Evolutionary conservation across 1,140 invertebrate species (phyloP).

Genomic region (Stratiolaelaps scimitus): DNA sequence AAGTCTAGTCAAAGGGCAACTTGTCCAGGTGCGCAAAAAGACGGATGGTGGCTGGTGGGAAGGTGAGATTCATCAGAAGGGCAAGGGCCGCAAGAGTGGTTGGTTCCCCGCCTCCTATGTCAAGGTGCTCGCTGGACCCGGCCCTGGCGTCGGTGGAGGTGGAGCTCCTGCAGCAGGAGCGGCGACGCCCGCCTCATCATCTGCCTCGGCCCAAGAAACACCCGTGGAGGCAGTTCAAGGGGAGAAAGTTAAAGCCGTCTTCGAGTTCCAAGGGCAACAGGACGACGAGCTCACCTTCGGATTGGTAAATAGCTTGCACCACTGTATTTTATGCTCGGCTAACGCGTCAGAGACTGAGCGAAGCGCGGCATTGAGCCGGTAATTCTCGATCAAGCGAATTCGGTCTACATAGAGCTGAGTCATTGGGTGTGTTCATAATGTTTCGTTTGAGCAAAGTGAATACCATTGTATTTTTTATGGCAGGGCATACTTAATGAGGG

Average conservation of each 20-base stretch:
- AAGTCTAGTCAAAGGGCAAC: slow-evolving; percentile 73
- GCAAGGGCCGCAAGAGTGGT: slow-evolving; percentile 83
- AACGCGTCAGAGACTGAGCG: too few relatives aligned
- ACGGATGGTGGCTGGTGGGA: slow-evolving; percentile 97
- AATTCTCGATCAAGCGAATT: too few relatives aligned
- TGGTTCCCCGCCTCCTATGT: slow-evolving; percentile 98
- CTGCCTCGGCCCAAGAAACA: slow-evolving; percentile 36
- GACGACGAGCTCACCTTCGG: slow-evolving; percentile 85
- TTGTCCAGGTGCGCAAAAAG: slow-evolving; percentile 91
- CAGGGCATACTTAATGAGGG: too few relatives aligned
- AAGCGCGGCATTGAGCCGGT: too few relatives aligned
- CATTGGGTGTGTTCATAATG: too few relatives aligned
- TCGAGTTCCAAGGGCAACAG: slow-evolving; percentile 80
- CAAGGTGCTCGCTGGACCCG: slow-evolving; percentile 52
- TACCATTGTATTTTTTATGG: too few relatives aligned
- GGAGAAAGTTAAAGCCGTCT: slow-evolving; percentile 66
- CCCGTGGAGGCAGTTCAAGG: slow-evolving; percentile 34
- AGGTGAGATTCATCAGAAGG: slow-evolving; percentile 89
- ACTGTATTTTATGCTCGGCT: too few relatives aligned
- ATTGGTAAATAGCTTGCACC: slow-evolving; percentile 39
- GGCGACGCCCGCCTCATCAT: slow-evolving; percentile 33
- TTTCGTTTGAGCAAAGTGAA: too few relatives aligned
- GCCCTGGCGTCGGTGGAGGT: slow-evolving; percentile 38
- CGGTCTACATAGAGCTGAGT: too few relatives aligned
- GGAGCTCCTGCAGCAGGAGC: slow-evolving; percentile 34